Percentiles rank a stretch among this genome's conserved stretches.
phyloP scores from a whole-genome alignment of 2,797 vertebrate species.

The Xenopus petersii region DNA sequence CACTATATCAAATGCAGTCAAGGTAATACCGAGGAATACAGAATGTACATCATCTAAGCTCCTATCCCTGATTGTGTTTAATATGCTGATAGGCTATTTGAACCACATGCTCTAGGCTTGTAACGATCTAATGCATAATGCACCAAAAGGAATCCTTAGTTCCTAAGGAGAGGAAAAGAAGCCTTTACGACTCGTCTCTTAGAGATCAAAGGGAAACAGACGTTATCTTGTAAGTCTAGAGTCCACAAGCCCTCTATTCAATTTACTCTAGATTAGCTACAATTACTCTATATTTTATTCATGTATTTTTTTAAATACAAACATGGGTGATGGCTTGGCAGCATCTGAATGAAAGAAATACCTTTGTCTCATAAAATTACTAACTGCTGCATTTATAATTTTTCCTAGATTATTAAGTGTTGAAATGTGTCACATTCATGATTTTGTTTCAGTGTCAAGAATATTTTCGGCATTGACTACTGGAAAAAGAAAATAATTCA shows the following conservation, averaged over 20 bases:
- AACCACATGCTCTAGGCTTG: constrained; percentile 57
- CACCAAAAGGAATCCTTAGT: constrained; percentile 64
- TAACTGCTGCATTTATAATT: constrained; percentile 9
- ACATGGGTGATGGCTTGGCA: constrained; percentile 26
- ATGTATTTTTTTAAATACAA: constrained; percentile 15
- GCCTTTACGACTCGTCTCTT: constrained; percentile 56
- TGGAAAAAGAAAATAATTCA: not conserved
- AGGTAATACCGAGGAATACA: constrained; percentile 46
- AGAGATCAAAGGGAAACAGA: constrained; percentile 61
- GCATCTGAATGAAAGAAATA: constrained; percentile 32
- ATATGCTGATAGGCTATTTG: constrained; percentile 52
- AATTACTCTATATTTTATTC: constrained; percentile 49
- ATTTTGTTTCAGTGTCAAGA: not conserved
- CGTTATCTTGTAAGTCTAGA: constrained; percentile 53
- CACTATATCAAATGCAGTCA: constrained; percentile 53
- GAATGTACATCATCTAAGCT: constrained; percentile 52
- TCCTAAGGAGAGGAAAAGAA: constrained; percentile 55
- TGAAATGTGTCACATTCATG: constrained; percentile 16
- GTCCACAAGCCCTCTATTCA: constrained; percentile 51
- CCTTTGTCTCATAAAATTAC: constrained; percentile 32
- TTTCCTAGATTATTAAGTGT: constrained; percentile 20
- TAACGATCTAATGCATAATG: constrained; percentile 68
- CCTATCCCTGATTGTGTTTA: constrained; percentile 53
- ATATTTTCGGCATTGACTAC: not conserved
- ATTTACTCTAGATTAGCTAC: constrained; percentile 45